Evolutionary conservation across 2,888 invertebrate species (phyloP), one percentile per base, ranked within the genome.

Genomic region (Acleris emargana): DNA sequence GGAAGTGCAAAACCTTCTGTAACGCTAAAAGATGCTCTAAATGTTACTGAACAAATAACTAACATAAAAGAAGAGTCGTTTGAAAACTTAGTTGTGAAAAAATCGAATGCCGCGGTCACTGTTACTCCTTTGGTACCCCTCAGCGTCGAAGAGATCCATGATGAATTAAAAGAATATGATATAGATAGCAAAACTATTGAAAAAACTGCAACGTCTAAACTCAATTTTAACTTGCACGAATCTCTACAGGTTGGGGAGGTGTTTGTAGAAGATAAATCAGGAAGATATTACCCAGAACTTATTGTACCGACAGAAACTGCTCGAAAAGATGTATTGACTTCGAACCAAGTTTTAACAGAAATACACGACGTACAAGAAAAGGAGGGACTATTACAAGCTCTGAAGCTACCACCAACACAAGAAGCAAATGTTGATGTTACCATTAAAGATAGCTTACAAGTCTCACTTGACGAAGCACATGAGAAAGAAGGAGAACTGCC

Each of bases 251-350:
- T 96, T 5, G 95, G 94, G 62, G 95, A 96, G 91, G 94, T 95
- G 28, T 91, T 94, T 73, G 87, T 95, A 3, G 95, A 95, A 87
- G 94, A 95, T 67, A 96, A 95, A 80, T 95, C 96, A 9, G 95
- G 95, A 16, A 96, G 96, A 87, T 96, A 96, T 79, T 94, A 96
- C 79, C 96, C 96, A 3, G 96, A 96, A 84, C 84, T 96, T 58
- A 95, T 96, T 77, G 96, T 96, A 2, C 95, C 96, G 0, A 96
- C 96, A 2, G 96, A 97, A 93, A 93, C 94, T 11, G 97, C 96
- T 4, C 94, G 93, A 25, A 92, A 94, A 81, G 93, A 94, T 64
- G 84, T 96, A 0, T 89, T 95, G 38, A 91, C 95, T 13, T 95
- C 95, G 70, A 95, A 94, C 78, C 94, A 95, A 81, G 82, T 95